phyloP scores from a whole-genome alignment of 2,113 vertebrate species.

The Pygoscelis antarcticus region DNA sequence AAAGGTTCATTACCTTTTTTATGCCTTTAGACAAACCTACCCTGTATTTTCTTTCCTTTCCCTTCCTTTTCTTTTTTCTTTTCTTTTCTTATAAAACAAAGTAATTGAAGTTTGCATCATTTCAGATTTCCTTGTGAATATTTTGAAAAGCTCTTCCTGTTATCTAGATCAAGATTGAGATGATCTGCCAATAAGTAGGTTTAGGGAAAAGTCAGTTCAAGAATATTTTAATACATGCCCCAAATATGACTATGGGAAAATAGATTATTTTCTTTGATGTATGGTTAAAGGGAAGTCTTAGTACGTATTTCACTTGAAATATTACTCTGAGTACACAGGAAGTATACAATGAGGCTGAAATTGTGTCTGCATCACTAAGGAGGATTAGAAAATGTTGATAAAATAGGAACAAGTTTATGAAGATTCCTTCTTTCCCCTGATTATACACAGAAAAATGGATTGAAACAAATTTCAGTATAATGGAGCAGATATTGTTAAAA shows the following conservation, averaged over 20 bases:
- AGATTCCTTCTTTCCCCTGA: neutral
- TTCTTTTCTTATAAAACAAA: neutral
- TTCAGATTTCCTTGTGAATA: neutral
- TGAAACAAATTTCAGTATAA: neutral
- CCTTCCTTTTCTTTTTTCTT: fast-evolving
- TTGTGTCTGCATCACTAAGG: neutral
- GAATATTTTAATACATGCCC: neutral
- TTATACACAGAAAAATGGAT: neutral
- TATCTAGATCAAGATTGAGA: neutral
- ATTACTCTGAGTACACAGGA: neutral
- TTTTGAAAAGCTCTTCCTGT: neutral
- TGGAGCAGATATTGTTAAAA: neutral
- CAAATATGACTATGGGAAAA: neutral
- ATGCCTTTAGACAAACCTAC: neutral
- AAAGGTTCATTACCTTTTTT: neutral
- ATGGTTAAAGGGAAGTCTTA: neutral
- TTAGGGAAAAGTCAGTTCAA: neutral
- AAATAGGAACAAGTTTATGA: neutral
- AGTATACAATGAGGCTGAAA: neutral
- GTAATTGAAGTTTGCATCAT: neutral
- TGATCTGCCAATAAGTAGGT: neutral
- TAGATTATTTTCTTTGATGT: neutral
- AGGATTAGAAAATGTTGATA: neutral
- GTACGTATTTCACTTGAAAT: neutral
- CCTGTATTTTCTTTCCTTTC: neutral